A percentile compares a stretch with the other conserved stretches of the same genome.
These are phyloP conservation scores for Silurus glanis DNA, from an alignment of 2,113 vertebrate species.

Conservation along the genomic window DNA sequence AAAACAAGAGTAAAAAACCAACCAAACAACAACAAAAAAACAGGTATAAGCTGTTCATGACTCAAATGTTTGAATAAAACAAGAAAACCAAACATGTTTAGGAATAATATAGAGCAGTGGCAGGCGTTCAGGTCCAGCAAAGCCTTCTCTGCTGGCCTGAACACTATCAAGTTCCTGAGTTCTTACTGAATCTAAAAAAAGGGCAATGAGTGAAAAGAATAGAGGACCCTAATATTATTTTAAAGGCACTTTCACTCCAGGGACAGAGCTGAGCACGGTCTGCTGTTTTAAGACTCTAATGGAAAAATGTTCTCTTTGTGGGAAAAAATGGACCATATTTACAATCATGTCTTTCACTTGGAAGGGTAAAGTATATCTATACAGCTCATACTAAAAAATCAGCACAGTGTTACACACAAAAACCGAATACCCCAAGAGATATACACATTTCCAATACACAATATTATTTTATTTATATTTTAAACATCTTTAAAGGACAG, in stretches of 20 bases:
- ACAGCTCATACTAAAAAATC: neutral
- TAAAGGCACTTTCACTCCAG: neutral
- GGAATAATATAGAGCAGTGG: neutral
- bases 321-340: neutral
- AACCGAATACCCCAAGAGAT: neutral
- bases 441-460: neutral
- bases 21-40: neutral
- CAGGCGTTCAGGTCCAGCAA: too few relatives aligned
- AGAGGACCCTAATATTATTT: neutral
- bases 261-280: neutral
- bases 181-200: slow-evolving; percentile 1
- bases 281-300: neutral
- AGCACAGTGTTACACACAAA: neutral
- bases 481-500: neutral
- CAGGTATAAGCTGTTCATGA: neutral
- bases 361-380: neutral
- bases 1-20: neutral
- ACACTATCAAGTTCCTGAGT: neutral
- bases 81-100: neutral
- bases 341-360: neutral
- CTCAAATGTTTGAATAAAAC: neutral
- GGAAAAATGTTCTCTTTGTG: neutral
- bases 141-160: too few relatives aligned
- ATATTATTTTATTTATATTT: neutral
- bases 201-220: neutral